phyloP scores from a whole-genome alignment of 1,140 invertebrate genomes.

The Euura saliciscinereae region DNA sequence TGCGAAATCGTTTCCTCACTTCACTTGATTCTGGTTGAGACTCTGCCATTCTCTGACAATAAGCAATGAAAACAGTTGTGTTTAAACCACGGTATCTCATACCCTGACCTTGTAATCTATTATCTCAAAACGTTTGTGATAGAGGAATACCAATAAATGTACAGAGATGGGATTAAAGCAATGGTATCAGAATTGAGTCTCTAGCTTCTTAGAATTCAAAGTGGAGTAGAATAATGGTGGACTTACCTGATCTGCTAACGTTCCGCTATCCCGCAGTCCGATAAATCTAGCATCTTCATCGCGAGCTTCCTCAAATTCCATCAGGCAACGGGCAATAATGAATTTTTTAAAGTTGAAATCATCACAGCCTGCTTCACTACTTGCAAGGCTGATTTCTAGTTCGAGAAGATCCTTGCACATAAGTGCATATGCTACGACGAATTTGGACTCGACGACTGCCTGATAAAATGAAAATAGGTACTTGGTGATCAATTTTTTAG shows the following conservation, averaged over 20 bases:
- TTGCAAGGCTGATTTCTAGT: no score
- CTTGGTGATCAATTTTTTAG: no score
- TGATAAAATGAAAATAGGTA: no score
- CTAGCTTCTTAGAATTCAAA: not conserved
- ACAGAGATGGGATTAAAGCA: constrained; percentile 7
- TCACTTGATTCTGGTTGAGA: constrained; percentile 71
- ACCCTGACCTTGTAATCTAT: constrained; percentile 8
- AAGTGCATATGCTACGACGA: no score
- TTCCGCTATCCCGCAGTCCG: constrained; percentile 55
- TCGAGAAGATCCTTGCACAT: no score
- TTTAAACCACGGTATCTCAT: constrained; percentile 1
- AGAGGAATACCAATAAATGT: not conserved
- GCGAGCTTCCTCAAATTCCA: no score
- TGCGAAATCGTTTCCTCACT: constrained; percentile 75
- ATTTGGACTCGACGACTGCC: no score
- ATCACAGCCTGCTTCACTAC: no score
- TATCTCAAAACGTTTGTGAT: constrained; percentile 21
- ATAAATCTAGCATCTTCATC: constrained; percentile 62
- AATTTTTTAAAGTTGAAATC: no score
- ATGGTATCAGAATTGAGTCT: not conserved
- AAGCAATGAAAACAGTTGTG: not conserved
- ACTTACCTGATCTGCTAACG: no score
- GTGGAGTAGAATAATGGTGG: no score
- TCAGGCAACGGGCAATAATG: constrained; percentile 56
- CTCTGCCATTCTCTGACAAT: constrained; percentile 74